Conservation (phyloP, 1,140 invertebrate genomes). For the Plutomurus gul region DNA sequence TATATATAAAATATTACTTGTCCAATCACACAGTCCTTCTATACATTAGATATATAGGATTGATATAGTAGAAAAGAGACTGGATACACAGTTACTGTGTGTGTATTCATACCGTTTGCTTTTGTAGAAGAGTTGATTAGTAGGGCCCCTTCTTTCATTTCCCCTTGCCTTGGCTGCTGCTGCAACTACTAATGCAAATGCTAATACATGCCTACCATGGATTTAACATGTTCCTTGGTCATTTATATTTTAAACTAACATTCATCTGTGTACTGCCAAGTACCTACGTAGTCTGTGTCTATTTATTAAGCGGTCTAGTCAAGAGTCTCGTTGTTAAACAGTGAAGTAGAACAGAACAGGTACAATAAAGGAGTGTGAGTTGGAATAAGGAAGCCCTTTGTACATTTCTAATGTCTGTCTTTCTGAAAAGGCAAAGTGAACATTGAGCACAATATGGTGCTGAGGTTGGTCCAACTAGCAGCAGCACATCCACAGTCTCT, state of each 20-base stretch:
- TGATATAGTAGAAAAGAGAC: too few relatives aligned
- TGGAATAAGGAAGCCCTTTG: slow-evolving; percentile 5
- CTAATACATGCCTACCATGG: too few relatives aligned
- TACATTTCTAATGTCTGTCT: background rate
- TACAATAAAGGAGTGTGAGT: background rate
- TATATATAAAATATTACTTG: background rate
- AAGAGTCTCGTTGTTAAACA: background rate
- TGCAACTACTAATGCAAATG: background rate
- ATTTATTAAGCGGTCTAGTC: background rate
- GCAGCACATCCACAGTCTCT: too few relatives aligned
- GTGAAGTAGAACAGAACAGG: background rate
- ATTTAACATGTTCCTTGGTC: too few relatives aligned
- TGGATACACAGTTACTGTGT: background rate
- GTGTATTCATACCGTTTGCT: background rate
- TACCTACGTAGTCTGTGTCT: too few relatives aligned
- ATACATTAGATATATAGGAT: too few relatives aligned
- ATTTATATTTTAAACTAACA: too few relatives aligned
- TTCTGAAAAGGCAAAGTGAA: too few relatives aligned
- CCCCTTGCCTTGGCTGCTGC: background rate
- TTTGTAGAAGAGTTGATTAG: slow-evolving; percentile 8
- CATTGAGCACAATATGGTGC: too few relatives aligned
- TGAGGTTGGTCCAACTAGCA: too few relatives aligned
- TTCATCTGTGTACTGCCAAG: too few relatives aligned
- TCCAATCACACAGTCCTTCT: too few relatives aligned
- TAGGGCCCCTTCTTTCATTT: slow-evolving; percentile 3